Conservation (phyloP, 1,140 invertebrate species). For the Lordiphosa collinella region DNA sequence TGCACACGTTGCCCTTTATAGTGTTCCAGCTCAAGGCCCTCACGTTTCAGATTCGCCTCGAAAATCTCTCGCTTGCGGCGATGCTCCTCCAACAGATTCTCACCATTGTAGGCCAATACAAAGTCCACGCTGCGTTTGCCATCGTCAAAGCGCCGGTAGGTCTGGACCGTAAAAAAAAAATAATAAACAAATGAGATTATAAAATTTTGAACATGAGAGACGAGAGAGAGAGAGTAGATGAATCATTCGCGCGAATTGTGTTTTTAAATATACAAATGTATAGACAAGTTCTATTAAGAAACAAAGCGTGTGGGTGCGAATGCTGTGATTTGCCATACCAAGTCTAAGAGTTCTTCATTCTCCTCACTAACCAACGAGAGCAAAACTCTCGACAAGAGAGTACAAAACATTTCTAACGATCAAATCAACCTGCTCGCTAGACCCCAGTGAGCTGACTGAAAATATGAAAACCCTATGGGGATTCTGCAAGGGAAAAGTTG, state of each 20-base stretch:
- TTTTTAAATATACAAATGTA: slow-evolving; percentile 28
- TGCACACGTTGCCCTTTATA: slow-evolving; percentile 82
- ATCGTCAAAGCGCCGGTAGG: slow-evolving; percentile 78
- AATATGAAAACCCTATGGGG: no score
- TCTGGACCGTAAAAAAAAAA: slow-evolving; percentile 39
- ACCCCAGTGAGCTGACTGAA: no score
- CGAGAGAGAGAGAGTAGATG: background rate
- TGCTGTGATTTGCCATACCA: slow-evolving; percentile 13
- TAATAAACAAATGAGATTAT: slow-evolving; percentile 6
- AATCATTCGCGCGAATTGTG: slow-evolving; percentile 6
- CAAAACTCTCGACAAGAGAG: no score
- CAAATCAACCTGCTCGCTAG: no score
- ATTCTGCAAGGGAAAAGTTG: no score
- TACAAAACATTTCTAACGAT: no score
- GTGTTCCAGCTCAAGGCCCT: slow-evolving; percentile 83
- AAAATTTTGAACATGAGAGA: background rate
- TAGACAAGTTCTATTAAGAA: slow-evolving; percentile 13
- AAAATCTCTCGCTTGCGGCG: slow-evolving; percentile 82
- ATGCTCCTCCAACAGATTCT: slow-evolving; percentile 73
- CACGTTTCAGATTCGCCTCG: slow-evolving; percentile 82
- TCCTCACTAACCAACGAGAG: background rate
- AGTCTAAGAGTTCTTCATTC: slow-evolving; percentile 3
- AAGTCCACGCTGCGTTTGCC: slow-evolving; percentile 83
- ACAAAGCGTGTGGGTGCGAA: slow-evolving; percentile 52
- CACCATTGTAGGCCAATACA: slow-evolving; percentile 84